phyloP scores from a whole-genome alignment of 2,888 invertebrate species.

The Hoplodrina blanda region DNA sequence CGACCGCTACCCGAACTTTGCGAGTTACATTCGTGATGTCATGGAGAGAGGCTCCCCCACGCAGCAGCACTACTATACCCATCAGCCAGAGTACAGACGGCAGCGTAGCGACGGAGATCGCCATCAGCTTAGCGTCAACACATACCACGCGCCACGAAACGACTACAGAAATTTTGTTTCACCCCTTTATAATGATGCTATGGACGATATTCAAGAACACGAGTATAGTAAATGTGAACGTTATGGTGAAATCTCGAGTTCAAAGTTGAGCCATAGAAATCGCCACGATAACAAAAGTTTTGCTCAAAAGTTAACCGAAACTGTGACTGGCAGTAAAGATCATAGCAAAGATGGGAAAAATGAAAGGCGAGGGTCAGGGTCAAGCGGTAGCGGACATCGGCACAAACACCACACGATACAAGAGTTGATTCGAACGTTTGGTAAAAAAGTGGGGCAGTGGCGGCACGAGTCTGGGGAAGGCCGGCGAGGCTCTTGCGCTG shows the following conservation, averaged over 20 bases:
- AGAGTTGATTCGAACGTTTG: slow-evolving; percentile 94
- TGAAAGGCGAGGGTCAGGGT: slow-evolving; percentile 83
- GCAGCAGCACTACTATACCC: slow-evolving; percentile 75
- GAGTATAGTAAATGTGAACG: slow-evolving; percentile 87
- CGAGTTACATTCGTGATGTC: slow-evolving; percentile 86
- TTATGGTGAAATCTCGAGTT: slow-evolving; percentile 86
- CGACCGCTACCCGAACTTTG: slow-evolving; percentile 85
- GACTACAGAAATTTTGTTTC: slow-evolving; percentile 87
- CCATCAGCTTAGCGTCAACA: slow-evolving; percentile 75
- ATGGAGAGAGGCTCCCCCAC: slow-evolving; percentile 76
- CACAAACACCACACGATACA: slow-evolving; percentile 94
- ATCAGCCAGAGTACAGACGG: slow-evolving; percentile 76
- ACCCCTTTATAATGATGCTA: slow-evolving; percentile 83
- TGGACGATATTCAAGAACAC: slow-evolving; percentile 89
- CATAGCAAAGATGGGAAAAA: slow-evolving; percentile 46
- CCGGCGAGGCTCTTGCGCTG: slow-evolving; percentile 83
- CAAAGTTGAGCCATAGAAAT: slow-evolving; percentile 79
- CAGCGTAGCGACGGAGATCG: slow-evolving; percentile 80
- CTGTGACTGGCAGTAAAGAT: slow-evolving; percentile 64
- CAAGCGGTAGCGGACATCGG: slow-evolving; percentile 77
- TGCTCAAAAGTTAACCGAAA: slow-evolving; percentile 83
- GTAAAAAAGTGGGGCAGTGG: slow-evolving; percentile 94
- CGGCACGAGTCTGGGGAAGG: slow-evolving; percentile 90
- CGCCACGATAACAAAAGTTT: slow-evolving; percentile 86
- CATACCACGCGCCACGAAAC: slow-evolving; percentile 77